phyloP scores from a whole-genome alignment of 2,888 invertebrate genomes.

The Spatulosminthurus flaviceps region DNA sequence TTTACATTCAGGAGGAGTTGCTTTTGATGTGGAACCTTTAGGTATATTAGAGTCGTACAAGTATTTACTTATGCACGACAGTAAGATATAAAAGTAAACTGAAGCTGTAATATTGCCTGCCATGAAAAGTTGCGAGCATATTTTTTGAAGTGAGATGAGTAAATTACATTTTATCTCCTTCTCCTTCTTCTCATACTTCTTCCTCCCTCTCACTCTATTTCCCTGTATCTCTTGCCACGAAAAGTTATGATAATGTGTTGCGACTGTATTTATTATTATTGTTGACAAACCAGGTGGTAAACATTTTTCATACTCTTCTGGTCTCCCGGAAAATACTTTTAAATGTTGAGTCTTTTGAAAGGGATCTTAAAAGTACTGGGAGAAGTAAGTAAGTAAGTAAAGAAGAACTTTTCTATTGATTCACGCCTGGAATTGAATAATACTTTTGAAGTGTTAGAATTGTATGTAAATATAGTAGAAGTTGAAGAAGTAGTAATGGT shows the following conservation, averaged over 20 bases:
- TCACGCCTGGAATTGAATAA: neutral
- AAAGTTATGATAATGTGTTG: constrained; percentile 13
- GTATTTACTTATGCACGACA: too few relatives aligned
- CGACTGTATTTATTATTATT: constrained; percentile 14
- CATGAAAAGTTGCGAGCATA: neutral
- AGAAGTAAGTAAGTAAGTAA: neutral
- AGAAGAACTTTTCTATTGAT: neutral
- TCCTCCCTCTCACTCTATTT: neutral
- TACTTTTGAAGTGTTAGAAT: neutral
- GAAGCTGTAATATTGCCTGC: too few relatives aligned
- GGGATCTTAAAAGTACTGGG: neutral
- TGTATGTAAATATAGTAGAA: neutral
- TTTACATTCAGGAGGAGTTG: too few relatives aligned
- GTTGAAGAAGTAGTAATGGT: neutral
- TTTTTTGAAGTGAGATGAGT: constrained; percentile 6
- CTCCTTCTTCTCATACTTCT: too few relatives aligned
- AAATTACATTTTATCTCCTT: too few relatives aligned
- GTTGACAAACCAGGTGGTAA: constrained; percentile 18
- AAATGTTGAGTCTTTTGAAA: constrained; percentile 5
- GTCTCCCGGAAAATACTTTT: neutral
- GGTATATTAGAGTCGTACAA: too few relatives aligned
- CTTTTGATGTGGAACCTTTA: too few relatives aligned
- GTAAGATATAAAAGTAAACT: too few relatives aligned
- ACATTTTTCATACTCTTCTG: neutral
- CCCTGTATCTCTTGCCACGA: neutral